Evolutionary conservation across 2,888 invertebrate genomes (phyloP), one percentile per base, ranked within the genome.

Genomic region (Eubasilissa splendida): DNA sequence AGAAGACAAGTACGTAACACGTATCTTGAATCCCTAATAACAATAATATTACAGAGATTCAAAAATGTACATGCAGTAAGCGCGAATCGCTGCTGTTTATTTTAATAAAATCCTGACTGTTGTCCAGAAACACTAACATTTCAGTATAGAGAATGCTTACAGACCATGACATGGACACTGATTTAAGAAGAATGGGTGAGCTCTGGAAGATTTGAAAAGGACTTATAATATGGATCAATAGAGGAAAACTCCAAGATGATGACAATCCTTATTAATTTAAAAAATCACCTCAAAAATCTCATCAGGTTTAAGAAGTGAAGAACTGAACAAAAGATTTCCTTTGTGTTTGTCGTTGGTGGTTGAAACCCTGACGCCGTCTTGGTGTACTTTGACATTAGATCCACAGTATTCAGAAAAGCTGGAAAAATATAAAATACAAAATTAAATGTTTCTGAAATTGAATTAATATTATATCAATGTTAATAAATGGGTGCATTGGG

Each of bases 281-380:
- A 75, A 10, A 75, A 42, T 71, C 66, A 96, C 93, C 91, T 97
- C 96, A 87, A 95, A 96, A 52, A 95, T 88, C 86, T 96, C 96
- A 84, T 95, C 95, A 76, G 92, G 89, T 56, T 93, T 93, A 31
- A 97, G 90, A 22, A 94, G 92, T 1, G 92, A 91, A 0, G 95
- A 93, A 85, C 95, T 95, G 86, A 96, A 94, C 10, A 95, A 91
- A 1, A 96, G 89, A 0, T 88, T 87, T 0, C 86, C 87, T 85
- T 85, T 86, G 0, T 89, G 88, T 60, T 89, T 89, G 0, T 86
- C 79, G 0, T 86, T 86, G 42, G 91, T 88, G 9, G 96, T 89
- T 3, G 91, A 90, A 0, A 95, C 95, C 7, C 93, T 88, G 0
- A 93, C 90, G 83, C 93, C 93, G 83, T 94, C 94, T 85, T 93